Evolutionary conservation across 1,140 invertebrate species (phyloP), one percentile per base, ranked within the genome.

Genomic region (Pseudomyrmex cubaensis): DNA sequence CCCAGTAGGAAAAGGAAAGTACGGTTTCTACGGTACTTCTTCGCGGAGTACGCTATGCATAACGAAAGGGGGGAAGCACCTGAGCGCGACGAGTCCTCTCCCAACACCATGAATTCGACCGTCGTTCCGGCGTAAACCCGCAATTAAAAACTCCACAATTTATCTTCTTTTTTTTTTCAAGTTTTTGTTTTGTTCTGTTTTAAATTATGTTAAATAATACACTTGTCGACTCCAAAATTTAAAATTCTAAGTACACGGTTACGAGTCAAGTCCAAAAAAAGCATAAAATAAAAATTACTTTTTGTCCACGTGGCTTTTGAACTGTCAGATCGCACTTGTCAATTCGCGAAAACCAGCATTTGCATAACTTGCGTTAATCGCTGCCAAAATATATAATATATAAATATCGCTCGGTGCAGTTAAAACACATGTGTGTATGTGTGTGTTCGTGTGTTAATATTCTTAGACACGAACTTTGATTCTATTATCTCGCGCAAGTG

Each of bases 1-100:
- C 64, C 54, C 54, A 13, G 8, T 52, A 67, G 20, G 17, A 76
- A 83, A 87, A 80, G 82, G 73, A 75, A 87, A 70, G 46, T 35
- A 73, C 44, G 17, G 61, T 52, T 46, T 44, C 69, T 70, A 70
- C 74, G 82, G 83, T 54, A 74, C 50, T 84, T 84, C 63, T 59
- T 56, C 54, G 59, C 20, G 17, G 35, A 46, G 59, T 25, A 80
- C 17, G 20, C 70, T 63, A 82, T 82, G 75, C 85, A 76, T 57
- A 87, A 87, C 82, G 48, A 74, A 63, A 35, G 5, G 44, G 70
- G 52, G 63, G 35, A 69, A 67, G 72, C 62, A 52, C 20, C 48
- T 66, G 56, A 62, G 48, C 25, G 22, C 69, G 73, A 69, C 52
- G 61, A 50, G 35, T 35, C 5, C 35, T 35, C 35, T 35, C 5